Evolutionary conservation across 1,140 invertebrate species (phyloP), one percentile per base, ranked within the genome.

Genomic region (Ladona fulva): DNA sequence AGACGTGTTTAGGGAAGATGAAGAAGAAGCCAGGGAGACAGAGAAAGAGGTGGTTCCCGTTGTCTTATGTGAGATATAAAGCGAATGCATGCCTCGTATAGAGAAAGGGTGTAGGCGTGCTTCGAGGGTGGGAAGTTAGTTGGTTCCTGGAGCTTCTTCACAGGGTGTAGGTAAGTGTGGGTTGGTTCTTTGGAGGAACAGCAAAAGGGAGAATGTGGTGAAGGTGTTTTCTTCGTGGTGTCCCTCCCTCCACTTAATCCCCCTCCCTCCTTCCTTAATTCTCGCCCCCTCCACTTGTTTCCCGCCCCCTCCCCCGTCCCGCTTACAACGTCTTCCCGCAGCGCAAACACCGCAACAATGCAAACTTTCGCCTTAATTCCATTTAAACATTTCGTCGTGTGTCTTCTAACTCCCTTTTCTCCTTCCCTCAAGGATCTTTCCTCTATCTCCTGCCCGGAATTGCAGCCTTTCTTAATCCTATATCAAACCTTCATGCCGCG

Each of bases 311-410:
- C 52, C 52, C 5, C 52, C 52, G 14, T n/a, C 52, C 16, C 52
- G 52, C 52, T 66, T 66, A 66, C 52, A 66, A 19, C 52, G 16
- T 66, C 52, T 19, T 16, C 12, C 52, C 52, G 52, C 52, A 66
- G 3, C 52, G 52, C 52, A 66, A 66, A 66, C 52, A 66, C 52
- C 52, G 52, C 52, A 66, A 66, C 52, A 66, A 66, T 66, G 52
- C 52, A 66, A 66, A 66, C 52, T 66, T 66, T 66, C 52, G 52
- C 52, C 52, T 66, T 66, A 66, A 66, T 66, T 66, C 52, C 52
- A 66, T 66, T 66, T 66, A 66, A 66, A 66, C 52, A 66, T 66
- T 66, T 66, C 52, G 52, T 66, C 52, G 52, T 66, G 52, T 12
- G 52, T 66, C 52, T 66, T 66, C 52, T 52, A 52, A 52, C 44